These are phyloP conservation scores for Lacanobia oleracea DNA, from an alignment of 2,888 invertebrate genomes.

Conservation along the genomic window DNA sequence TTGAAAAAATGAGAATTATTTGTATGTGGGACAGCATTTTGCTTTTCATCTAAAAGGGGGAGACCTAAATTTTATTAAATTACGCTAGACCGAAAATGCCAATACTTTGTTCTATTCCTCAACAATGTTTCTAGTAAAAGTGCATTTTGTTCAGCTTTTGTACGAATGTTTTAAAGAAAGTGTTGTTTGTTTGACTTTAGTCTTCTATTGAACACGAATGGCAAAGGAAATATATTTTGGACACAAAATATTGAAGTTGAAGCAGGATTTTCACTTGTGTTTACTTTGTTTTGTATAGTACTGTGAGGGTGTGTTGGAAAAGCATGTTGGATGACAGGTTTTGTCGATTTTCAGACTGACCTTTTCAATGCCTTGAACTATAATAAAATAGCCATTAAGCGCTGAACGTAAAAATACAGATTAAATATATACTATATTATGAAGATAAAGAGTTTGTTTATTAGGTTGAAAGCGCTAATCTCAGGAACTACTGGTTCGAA, in stretches of 20 bases:
- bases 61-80: no score
- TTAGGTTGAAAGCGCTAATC: no score
- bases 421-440: no score
- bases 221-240: constrained; percentile 35
- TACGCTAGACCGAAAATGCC: background rate
- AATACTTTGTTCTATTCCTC: constrained; percentile 34
- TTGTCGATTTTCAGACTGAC: no score
- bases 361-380: no score
- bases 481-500: no score
- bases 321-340: background rate
- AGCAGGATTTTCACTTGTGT: background rate
- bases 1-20: no score
- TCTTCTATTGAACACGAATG: constrained; percentile 40
- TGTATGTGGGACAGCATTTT: no score
- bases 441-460: no score
- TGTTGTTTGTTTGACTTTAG: constrained; percentile 38
- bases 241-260: constrained; percentile 21
- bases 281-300: background rate
- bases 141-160: constrained; percentile 50
- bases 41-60: no score
- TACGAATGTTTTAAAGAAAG: constrained; percentile 43
- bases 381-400: no score
- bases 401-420: no score
- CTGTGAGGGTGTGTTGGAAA: background rate
- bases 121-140: constrained; percentile 12